A percentile compares a stretch with the other conserved stretches of the same genome.
phyloP scores from a whole-genome alignment of 2,888 invertebrate genomes.

The Nomada lathburiana region DNA sequence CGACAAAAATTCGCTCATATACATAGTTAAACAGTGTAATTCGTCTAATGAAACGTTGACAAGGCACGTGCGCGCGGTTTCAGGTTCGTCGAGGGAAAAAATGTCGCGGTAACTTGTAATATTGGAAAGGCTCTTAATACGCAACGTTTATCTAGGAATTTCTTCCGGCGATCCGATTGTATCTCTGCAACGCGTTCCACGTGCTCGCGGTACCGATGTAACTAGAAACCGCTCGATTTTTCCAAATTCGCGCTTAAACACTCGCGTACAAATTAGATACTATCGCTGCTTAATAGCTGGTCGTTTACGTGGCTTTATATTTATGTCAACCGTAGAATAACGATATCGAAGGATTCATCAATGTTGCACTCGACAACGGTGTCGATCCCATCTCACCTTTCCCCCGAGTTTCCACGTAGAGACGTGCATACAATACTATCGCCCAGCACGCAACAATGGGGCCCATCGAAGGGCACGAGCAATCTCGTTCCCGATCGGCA shows the following conservation, averaged over 20 bases:
- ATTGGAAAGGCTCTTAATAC: constrained; percentile 14
- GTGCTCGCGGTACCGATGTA: neutral
- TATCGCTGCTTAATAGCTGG: constrained; percentile 14
- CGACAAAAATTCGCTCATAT: constrained; percentile 19
- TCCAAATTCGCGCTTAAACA: neutral
- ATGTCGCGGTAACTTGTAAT: neutral
- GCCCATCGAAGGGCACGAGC: neutral
- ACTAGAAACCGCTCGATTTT: neutral
- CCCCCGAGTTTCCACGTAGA: no score
- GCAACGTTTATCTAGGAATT: constrained; percentile 7
- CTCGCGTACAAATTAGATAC: neutral
- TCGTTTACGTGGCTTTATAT: neutral
- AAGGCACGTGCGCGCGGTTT: neutral
- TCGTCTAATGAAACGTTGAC: constrained; percentile 23
- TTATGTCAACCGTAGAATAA: neutral
- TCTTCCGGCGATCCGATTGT: constrained; percentile 27
- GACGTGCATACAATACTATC: neutral
- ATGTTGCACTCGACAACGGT: neutral
- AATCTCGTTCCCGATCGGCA: neutral
- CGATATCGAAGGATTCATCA: neutral
- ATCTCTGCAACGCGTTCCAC: constrained; percentile 14
- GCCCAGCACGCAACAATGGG: neutral
- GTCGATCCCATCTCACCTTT: neutral
- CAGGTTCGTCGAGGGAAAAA: constrained; percentile 1
- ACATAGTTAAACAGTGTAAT: constrained; percentile 29